These are phyloP conservation scores for Menidia beryllina DNA, from an alignment of 2,113 vertebrate genomes.

Conservation along the genomic window DNA sequence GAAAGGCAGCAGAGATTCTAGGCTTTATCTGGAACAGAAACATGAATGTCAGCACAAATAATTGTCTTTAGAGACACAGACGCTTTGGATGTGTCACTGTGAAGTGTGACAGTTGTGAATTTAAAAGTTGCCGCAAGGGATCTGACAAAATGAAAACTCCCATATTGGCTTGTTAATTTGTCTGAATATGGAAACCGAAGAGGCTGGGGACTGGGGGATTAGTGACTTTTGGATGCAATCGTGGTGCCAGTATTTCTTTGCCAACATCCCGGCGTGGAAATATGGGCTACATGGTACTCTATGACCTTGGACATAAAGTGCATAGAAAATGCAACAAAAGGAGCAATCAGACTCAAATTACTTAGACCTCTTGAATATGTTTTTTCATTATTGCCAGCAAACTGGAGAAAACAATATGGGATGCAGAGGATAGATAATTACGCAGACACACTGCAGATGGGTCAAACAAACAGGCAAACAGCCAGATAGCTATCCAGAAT, in stretches of 20 bases:
- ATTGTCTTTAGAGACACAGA: background rate
- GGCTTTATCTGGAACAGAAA: conserved; percentile 20
- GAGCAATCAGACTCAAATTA: background rate
- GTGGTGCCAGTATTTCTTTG: conserved; percentile 29
- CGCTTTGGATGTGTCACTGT: background rate
- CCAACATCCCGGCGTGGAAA: conserved; percentile 59
- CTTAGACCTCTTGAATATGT: background rate
- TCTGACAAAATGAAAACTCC: conserved; percentile 41
- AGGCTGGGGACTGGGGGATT: background rate
- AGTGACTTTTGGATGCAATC: conserved; percentile 5
- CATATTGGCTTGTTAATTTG: conserved; percentile 8
- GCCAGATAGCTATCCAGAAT: conserved; percentile 2
- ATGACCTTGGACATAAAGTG: conserved; percentile 36
- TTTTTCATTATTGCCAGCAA: background rate
- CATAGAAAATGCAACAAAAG: conserved; percentile 7
- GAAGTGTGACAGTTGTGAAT: conserved; percentile 35
- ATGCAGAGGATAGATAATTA: background rate
- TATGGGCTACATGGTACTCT: conserved; percentile 30
- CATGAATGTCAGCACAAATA: conserved; percentile 16
- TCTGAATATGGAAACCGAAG: conserved; percentile 32
- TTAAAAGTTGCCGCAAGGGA: conserved; percentile 16
- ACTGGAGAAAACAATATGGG: background rate
- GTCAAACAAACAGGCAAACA: background rate
- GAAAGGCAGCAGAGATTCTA: background rate
- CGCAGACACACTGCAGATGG: background rate